A percentile compares a stretch with the other conserved stretches of the same genome.
Conservation (phyloP, 2,888 invertebrate genomes). For the Conus canariensis region DNA sequence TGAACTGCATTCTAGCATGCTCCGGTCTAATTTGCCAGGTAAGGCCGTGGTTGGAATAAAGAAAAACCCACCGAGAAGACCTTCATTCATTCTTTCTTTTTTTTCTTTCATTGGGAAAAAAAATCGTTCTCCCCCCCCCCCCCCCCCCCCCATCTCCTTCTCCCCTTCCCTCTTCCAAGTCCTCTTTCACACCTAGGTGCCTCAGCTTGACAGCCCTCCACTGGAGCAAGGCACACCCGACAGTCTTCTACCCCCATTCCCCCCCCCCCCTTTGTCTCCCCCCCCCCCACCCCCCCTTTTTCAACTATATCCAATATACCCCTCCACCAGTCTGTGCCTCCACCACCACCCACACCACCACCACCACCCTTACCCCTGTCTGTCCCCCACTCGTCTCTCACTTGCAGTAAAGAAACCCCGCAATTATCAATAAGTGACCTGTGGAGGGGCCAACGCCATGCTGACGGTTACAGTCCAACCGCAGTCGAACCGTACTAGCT, state of each 20-base stretch:
- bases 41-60: no score
- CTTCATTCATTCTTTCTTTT: no score
- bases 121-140: neutral
- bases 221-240: neutral
- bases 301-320: neutral
- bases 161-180: neutral
- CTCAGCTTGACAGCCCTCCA: neutral
- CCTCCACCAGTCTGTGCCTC: constrained; percentile 13
- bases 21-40: no score
- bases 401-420: neutral
- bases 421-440: constrained; percentile 34
- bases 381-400: neutral
- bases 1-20: no score
- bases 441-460: neutral
- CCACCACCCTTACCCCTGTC: neutral
- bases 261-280: neutral
- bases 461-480: neutral
- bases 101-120: no score
- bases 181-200: constrained; percentile 20
- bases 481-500: no score
- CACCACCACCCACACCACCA: no score
- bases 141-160: neutral
- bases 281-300: neutral
- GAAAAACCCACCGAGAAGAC: no score
- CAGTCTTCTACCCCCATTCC: neutral